Evolutionary conservation across 2,888 invertebrate species (phyloP), one percentile per base, ranked within the genome.

Genomic region (Parochlus steinenii): DNA sequence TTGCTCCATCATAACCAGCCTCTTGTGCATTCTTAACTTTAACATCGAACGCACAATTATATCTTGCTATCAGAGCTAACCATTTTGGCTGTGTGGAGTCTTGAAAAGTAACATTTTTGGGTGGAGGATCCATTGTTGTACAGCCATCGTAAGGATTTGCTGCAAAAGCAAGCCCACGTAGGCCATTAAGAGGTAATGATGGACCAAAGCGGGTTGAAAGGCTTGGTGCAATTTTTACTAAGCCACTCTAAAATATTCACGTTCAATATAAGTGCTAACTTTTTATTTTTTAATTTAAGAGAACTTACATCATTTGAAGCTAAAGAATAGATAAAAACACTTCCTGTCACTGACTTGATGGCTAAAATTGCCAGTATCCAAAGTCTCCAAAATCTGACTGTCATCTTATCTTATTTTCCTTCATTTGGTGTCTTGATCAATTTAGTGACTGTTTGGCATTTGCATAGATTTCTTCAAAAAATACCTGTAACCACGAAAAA

Each of bases 11-110:
- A 56, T 69, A 95, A 37, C 75, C 74, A 18, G 80, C 78, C 35
- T 58, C 60, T 58, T 92, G 86, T 18, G 89, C 92, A 57, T 74
- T 74, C 18, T 80, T 69, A 36, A 92, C 72, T 66, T 93, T 93
- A 27, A 63, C 60, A 54, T 83, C 85, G 59, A 87, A 93, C 38
- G 47, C 64, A 66, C 24, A 25, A 16, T n/a, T 15, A 14, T 11
- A 15, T 18, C 31, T 3, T 20, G 11, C 28, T 25, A 11, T 12
- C 27, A n/a, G 26, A 33, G 11, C 26, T 51, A 30, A 54, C 51
- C 26, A 15, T 37, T 16, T 25, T 6, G 5, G n/a, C 6, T 25
- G 66, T 8, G 66, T 64, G 44, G 64, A 64, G 52, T 69, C 69
- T 10, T 66, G 62, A 5, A 47, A 46, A 1, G 48, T 28, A 23